These are phyloP conservation scores for Cephalotes varians DNA, from an alignment of 2,888 invertebrate genomes.

Conservation along the genomic window DNA sequence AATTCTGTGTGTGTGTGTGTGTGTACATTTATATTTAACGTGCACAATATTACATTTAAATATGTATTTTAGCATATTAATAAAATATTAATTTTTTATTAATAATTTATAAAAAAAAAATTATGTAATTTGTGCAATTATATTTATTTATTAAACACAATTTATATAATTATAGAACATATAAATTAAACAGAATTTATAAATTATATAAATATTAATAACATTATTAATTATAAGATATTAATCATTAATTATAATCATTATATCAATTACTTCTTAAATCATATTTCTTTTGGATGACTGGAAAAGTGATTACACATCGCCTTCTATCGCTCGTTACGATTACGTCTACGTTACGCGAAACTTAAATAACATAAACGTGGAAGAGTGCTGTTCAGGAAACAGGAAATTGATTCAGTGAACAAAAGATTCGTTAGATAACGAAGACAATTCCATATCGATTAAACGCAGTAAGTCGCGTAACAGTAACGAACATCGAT, in stretches of 20 bases:
- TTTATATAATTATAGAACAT: neutral
- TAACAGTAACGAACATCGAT: neutral
- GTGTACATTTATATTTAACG: neutral
- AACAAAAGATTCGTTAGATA: conserved; percentile 47
- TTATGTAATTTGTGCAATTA: no score
- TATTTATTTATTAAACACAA: neutral
- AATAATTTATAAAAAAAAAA: no score
- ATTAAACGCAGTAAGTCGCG: conserved; percentile 13
- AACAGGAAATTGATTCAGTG: conserved; percentile 64
- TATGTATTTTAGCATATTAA: no score
- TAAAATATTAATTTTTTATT: no score
- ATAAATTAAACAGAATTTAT: neutral
- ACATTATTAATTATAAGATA: neutral
- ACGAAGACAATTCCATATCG: conserved; percentile 26
- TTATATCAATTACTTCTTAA: neutral
- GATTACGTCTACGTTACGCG: neutral
- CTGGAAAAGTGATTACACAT: neutral
- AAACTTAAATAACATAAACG: conserved; percentile 30
- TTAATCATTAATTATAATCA: conserved; percentile 4
- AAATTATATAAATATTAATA: neutral
- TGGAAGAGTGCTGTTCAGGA: conserved; percentile 19
- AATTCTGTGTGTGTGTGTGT: neutral
- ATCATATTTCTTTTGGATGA: neutral
- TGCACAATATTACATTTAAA: no score
- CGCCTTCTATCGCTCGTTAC: neutral